phyloP scores from a whole-genome alignment of 2,797 vertebrate genomes.

The Coregonus ussuriensis region DNA sequence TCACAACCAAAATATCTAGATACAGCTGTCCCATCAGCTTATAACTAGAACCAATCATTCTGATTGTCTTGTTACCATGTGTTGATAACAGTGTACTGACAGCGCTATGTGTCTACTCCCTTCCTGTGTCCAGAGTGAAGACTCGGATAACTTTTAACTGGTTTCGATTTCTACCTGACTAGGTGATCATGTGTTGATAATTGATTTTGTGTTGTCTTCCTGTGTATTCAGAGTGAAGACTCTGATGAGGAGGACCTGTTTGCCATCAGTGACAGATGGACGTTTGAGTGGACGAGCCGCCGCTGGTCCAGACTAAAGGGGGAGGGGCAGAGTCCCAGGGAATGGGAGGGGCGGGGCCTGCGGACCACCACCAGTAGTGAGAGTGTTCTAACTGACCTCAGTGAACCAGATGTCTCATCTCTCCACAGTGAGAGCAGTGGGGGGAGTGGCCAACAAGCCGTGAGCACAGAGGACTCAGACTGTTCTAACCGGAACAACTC shows the following conservation, averaged over 20 bases:
- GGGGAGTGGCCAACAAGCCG: slow-evolving; percentile 75
- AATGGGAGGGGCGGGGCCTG: slow-evolving; percentile 71
- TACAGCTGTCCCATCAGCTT: neutral
- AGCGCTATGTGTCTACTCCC: too few relatives aligned
- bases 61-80: neutral
- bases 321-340: slow-evolving; percentile 73
- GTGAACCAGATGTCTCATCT: slow-evolving; percentile 92
- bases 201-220: neutral
- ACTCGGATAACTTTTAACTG: neutral
- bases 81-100: neutral
- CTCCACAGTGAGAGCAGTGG: slow-evolving; percentile 94
- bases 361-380: slow-evolving; percentile 92
- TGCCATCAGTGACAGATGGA: slow-evolving; percentile 98
- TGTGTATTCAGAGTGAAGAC: slow-evolving; percentile 86
- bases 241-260: slow-evolving; percentile 98
- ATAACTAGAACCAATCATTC: neutral
- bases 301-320: slow-evolving; percentile 96
- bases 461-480: slow-evolving; percentile 78
- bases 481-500: slow-evolving; percentile 72
- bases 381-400: slow-evolving; percentile 94
- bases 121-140: too few relatives aligned
- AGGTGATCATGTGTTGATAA: slow-evolving; percentile 6
- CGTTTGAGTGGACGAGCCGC: slow-evolving; percentile 94
- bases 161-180: neutral
- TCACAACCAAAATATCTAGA: neutral